Conservation (phyloP, 2,797 vertebrate genomes). For the Hippopotamyrus pictus region DNA sequence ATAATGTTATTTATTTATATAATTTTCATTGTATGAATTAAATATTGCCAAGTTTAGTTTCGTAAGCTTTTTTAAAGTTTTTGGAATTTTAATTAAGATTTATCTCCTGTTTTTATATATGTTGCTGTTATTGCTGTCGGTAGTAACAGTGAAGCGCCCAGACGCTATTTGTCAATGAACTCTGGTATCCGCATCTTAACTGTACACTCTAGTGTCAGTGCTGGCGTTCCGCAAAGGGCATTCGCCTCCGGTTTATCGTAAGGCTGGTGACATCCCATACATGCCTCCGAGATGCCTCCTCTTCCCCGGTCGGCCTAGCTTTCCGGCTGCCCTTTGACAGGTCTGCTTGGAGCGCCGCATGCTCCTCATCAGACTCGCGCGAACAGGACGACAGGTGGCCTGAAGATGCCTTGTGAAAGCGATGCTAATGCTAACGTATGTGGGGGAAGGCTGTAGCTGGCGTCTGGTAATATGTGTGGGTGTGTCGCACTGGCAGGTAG, state of each 20-base stretch:
- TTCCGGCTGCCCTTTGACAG: neutral
- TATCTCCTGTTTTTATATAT: neutral
- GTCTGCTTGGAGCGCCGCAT: neutral
- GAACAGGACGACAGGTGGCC: neutral
- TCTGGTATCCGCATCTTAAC: neutral
- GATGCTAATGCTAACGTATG: neutral
- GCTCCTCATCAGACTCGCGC: neutral
- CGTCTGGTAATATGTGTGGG: neutral
- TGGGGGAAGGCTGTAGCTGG: neutral
- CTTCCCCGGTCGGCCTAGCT: neutral
- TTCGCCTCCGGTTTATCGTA: neutral
- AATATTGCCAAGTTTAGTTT: slow-evolving; percentile 22
- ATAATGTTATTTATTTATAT: slow-evolving; percentile 55
- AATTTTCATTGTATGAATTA: slow-evolving; percentile 24
- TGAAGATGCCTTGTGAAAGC: neutral
- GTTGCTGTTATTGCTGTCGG: neutral
- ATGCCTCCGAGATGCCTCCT: neutral
- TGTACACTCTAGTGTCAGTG: neutral
- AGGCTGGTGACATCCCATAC: neutral
- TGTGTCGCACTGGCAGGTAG: neutral
- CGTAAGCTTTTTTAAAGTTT: slow-evolving; percentile 12
- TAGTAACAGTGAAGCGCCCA: neutral
- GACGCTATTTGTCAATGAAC: neutral
- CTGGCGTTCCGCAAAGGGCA: neutral
- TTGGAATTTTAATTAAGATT: slow-evolving; percentile 16